Base-by-base conservation (phyloP, 1,140 invertebrate species). In the Monomorium pharaonis region DNA sequence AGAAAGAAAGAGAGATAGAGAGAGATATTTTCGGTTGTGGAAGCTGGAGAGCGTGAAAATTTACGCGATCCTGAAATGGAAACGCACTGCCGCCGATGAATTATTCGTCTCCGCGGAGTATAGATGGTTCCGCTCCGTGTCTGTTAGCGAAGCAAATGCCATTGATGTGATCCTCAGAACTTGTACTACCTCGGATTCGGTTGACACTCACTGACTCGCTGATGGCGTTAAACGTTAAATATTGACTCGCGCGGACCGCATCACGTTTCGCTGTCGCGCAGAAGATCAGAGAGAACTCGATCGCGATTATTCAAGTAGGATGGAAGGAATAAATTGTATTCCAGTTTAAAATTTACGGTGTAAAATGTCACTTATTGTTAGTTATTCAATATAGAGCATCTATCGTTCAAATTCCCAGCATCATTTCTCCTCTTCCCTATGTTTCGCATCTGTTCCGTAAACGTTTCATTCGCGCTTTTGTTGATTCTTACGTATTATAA, bases 41-140 rank as follows among this genome's bases (percentile, higher is more conserved):
- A 18, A n/a, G 37, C 5, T 16, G 7, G 18, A 12, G 2, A 33
- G 49, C 16, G 37, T 18, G 78, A 83, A 72, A 83, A 74, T 83
- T 83, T 74, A 83, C 78, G 51, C 78, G 51, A 83, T 30, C 51
- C 67, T 67, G 54, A 74, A 83, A 83, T 74, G 78, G 65, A 60
- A 54, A 14, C 24, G 65, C 21, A 12, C 49, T n/a, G 44, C 18
- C 44, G 33, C 6, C 47, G 33, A 18, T 67, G 49, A 85, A 65
- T 80, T 80, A 85, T 85, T 67, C 42, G 75, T 58, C 16, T 74
- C 24, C 58, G 47, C 18, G 44, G 72, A 44, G 21, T 18, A 58
- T 51, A 47, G 33, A 14, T 33, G 21, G 47, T 56, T 47, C 24
- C 18, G 33, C n/a, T 14, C 16, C 24, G n/a, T 54, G 51, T 7